Evolutionary conservation across 2,797 vertebrate genomes (phyloP), one percentile per base, ranked within the genome.

Genomic region (Choloepus didactylus): DNA sequence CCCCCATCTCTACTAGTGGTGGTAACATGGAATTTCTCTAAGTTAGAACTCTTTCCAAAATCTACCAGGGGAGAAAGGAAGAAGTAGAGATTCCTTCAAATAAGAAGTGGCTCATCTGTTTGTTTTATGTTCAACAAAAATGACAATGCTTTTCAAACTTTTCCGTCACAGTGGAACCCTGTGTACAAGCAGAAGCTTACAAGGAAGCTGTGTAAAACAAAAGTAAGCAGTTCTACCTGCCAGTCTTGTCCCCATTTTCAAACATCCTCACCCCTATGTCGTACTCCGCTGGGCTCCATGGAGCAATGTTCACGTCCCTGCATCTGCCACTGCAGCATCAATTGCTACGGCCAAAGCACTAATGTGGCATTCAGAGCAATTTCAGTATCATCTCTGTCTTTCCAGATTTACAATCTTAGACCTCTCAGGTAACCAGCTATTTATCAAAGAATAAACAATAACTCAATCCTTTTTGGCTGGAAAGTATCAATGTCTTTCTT

Each of bases 111-210:
- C 31, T 79, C 41, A 76, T 87, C 77, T 77, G 6, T 35, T 59
- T 75, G n/a, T 75, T 89, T 84, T 69, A 76, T 16, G 5, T 46
- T 91, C 70, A 93, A 89, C 27, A 70, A 84, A 85, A 91, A 81
- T 12, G 10, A 85, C 6, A 29, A 59, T 49, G 49, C 21, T 89
- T 89, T 62, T 54, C 69, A 29, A 46, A 27, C 25, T 27, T 76
- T 80, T 79, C 19, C 19, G 27, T 88, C 49, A 29, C 27, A 46
- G 10, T 38, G 46, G 70, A 87, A 75, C 49, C 29, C 23, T 51
- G 7, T 4, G 5, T 49, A n/a, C 6, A 59, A 83, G 66, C 9
- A 75, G 75, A 70, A 79, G 41, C 62, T 59, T 29, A 46, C 2
- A 59, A 59, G 31, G 72, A 93, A 81, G 64, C 54, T 1, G 31